phyloP scores from a whole-genome alignment of 2,888 invertebrate species.

The Acrobasis suavella region DNA sequence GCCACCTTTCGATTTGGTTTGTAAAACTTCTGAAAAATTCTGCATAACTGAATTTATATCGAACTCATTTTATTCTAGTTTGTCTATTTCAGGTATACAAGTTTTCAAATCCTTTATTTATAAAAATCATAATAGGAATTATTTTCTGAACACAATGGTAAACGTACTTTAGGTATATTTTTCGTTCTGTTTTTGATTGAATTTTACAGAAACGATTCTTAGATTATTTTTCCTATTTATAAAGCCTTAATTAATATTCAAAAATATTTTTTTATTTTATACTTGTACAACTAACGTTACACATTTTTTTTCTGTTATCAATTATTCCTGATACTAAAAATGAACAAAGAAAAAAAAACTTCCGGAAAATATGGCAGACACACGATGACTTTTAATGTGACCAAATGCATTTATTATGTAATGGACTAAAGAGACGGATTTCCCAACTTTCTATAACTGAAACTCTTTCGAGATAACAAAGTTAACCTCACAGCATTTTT shows the following conservation, averaged over 20 bases:
- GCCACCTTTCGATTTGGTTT: slow-evolving; percentile 16
- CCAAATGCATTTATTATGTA: slow-evolving; percentile 39
- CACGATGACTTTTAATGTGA: slow-evolving; percentile 6
- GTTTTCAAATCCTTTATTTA: too few relatives aligned
- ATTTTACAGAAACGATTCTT: too few relatives aligned
- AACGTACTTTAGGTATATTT: too few relatives aligned
- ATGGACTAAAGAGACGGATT: slow-evolving; percentile 43
- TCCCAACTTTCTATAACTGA: slow-evolving; percentile 55
- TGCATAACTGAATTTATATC: slow-evolving; percentile 14
- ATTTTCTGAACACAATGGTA: too few relatives aligned
- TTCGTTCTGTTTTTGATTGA: too few relatives aligned
- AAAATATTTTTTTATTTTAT: too few relatives aligned
- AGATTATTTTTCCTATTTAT: too few relatives aligned
- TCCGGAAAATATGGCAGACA: not conserved
- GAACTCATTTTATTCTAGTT: slow-evolving; percentile 9
- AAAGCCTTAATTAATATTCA: too few relatives aligned
- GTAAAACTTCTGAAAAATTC: slow-evolving; percentile 12
- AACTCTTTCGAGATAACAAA: slow-evolving; percentile 68
- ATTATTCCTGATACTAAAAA: not conserved
- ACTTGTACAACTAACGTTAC: too few relatives aligned
- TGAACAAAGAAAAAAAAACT: not conserved
- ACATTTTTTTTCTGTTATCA: too few relatives aligned
- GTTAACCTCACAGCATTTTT: slow-evolving; percentile 61
- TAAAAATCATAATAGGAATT: too few relatives aligned
- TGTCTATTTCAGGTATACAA: too few relatives aligned